Conservation (phyloP, 2,113 vertebrate species). For the Gallinago undulata region DNA sequence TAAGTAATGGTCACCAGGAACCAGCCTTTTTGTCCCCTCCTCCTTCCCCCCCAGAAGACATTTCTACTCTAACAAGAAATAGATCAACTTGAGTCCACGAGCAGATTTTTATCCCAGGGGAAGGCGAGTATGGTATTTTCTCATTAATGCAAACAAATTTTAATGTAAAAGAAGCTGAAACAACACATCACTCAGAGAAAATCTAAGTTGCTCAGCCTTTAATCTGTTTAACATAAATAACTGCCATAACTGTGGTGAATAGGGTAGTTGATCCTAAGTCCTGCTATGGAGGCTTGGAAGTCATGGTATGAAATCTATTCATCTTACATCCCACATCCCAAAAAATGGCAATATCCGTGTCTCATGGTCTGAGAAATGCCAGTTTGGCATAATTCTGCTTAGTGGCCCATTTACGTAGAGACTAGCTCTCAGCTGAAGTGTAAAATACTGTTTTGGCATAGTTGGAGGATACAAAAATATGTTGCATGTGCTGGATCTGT, state of each 20-base stretch:
- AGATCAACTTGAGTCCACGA: not conserved
- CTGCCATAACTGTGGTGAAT: slow-evolving; percentile 43
- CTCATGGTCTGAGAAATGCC: not conserved
- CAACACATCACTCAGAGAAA: slow-evolving; percentile 1
- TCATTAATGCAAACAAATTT: not conserved
- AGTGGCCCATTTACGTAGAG: not conserved
- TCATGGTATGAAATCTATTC: slow-evolving; percentile 49
- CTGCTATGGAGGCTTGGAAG: slow-evolving; percentile 47
- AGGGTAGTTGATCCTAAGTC: slow-evolving; percentile 20
- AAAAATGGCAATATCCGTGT: not conserved
- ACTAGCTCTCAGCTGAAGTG: not conserved
- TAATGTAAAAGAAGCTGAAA: slow-evolving; percentile 3
- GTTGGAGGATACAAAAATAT: not conserved
- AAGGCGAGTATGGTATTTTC: not conserved
- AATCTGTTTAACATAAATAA: slow-evolving; percentile 46
- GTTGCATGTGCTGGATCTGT: not conserved
- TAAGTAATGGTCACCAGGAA: not conserved
- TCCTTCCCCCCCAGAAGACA: not conserved
- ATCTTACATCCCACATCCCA: not conserved
- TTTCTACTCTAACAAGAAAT: not conserved
- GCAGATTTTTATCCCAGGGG: not conserved
- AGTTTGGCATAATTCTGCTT: not conserved
- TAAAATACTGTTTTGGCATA: not conserved
- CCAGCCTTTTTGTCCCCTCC: not conserved
- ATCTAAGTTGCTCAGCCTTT: not conserved